Base-by-base conservation (phyloP, 2,888 invertebrate genomes). In the Eulithis testata region DNA sequence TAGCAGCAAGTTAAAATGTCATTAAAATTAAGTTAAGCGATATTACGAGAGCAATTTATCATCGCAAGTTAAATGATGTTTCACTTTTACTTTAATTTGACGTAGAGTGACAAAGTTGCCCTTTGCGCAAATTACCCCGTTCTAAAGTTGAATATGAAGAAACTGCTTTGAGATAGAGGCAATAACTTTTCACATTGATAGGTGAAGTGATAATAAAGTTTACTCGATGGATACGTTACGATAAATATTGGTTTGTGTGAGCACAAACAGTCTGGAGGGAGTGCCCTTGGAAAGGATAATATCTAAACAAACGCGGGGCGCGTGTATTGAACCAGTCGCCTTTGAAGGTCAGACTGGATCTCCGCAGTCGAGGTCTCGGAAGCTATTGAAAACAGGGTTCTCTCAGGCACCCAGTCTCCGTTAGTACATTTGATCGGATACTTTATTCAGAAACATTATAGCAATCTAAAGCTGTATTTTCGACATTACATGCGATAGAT, bases 201-300 rank as follows among this genome's bases (percentile, higher is more conserved):
- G 73, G 71, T 73, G 67, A 64, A 67, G 65, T 62, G 61, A 73
- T 75, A 70, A 65, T 65, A 73, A 74, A 66, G 66, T 70, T 65
- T 63, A 70, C 70, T 76, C 76, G 73, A 76, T 76, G 74, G 57
- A 47, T 62, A 43, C 56, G 53, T 56, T 52, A 45, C 54, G 62
- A 64, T 67, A 71, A 75, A 71, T 75, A 71, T 70, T 70, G 52
- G 73, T 73, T 73, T 69, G 68, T 74, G 66, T 66, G 58, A 73
- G 72, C 69, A 76, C 73, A 76, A 74, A 73, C 70, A 75, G 75
- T 75, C 76, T 75, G 76, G 69, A 79, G 78, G 82, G 81, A 81
- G 76, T 74, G 86, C 76, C 89, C 88, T 89, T 89, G 85, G 68
- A 79, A 81, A 84, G 82, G 80, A 85, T 83, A 84, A 81, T 79